Evolutionary conservation across 2,888 invertebrate genomes (phyloP).

Genomic region (Emmelina monodactyla): DNA sequence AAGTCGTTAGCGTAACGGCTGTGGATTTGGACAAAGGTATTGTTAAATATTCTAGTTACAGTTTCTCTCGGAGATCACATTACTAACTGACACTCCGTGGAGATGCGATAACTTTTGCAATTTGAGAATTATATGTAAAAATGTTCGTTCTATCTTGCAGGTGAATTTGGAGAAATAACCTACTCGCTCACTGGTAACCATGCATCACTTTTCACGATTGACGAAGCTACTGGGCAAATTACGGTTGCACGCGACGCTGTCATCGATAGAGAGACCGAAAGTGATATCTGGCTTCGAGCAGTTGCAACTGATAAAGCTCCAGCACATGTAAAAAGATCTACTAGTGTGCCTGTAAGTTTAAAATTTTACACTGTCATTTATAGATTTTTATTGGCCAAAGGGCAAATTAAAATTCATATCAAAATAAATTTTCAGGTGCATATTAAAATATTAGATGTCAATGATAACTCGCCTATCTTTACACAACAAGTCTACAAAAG

Average conservation of each 20-base stretch:
- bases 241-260: constrained; percentile 74
- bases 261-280: constrained; percentile 79
- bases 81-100: no score
- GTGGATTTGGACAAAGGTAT: constrained; percentile 79
- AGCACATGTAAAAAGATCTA: constrained; percentile 70
- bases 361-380: background rate
- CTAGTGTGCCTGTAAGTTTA: constrained; percentile 74
- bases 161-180: constrained; percentile 76
- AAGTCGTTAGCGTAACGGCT: constrained; percentile 77
- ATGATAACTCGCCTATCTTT: constrained; percentile 88
- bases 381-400: no score
- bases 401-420: no score
- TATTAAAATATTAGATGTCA: constrained; percentile 82
- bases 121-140: no score
- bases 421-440: constrained; percentile 73
- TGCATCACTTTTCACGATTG: constrained; percentile 76
- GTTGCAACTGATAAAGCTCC: constrained; percentile 85
- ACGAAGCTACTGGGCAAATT: constrained; percentile 76
- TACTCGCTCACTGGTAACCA: constrained; percentile 81
- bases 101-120: no score
- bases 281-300: constrained; percentile 77
- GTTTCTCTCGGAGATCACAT: no score
- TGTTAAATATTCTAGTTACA: no score
- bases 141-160: constrained; percentile 26
- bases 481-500: constrained; percentile 78